Conservation (phyloP, 1,140 invertebrate species). For the Sitophilus oryzae region DNA sequence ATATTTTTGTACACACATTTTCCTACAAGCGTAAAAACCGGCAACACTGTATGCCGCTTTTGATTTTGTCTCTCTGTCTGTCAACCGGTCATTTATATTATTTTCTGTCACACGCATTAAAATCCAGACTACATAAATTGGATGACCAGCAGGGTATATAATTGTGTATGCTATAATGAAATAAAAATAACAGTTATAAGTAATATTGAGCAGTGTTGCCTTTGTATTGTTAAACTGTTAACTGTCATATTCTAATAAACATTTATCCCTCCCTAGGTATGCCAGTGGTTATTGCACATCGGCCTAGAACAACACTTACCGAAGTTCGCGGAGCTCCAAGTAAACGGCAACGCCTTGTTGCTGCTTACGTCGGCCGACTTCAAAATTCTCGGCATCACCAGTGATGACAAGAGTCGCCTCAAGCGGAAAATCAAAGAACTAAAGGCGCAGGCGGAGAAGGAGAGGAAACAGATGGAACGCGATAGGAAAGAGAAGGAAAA, state of each 20-base stretch:
- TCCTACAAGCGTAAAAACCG: no score
- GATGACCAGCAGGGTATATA: no score
- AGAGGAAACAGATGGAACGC: slow-evolving; percentile 64
- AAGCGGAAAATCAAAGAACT: slow-evolving; percentile 88
- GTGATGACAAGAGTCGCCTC: slow-evolving; percentile 74
- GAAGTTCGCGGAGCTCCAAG: slow-evolving; percentile 75
- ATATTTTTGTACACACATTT: no score
- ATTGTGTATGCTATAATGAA: no score
- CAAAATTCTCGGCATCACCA: slow-evolving; percentile 74
- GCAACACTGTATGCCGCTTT: no score
- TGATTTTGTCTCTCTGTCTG: no score
- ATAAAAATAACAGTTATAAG: no score
- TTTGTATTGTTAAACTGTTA: no score
- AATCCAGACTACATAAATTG: no score
- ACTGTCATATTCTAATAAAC: slow-evolving; percentile 5
- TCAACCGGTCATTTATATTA: no score
- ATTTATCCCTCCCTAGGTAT: slow-evolving; percentile 53
- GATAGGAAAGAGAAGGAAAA: slow-evolving; percentile 73
- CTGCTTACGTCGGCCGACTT: slow-evolving; percentile 81
- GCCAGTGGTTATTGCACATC: slow-evolving; percentile 78
- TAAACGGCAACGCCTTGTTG: slow-evolving; percentile 76
- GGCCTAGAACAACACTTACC: slow-evolving; percentile 78
- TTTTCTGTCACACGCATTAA: no score
- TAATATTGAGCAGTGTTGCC: no score
- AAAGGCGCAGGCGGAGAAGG: slow-evolving; percentile 70